Base-by-base conservation (phyloP, 2,888 invertebrate genomes). In the Troides oblongomaculatus region DNA sequence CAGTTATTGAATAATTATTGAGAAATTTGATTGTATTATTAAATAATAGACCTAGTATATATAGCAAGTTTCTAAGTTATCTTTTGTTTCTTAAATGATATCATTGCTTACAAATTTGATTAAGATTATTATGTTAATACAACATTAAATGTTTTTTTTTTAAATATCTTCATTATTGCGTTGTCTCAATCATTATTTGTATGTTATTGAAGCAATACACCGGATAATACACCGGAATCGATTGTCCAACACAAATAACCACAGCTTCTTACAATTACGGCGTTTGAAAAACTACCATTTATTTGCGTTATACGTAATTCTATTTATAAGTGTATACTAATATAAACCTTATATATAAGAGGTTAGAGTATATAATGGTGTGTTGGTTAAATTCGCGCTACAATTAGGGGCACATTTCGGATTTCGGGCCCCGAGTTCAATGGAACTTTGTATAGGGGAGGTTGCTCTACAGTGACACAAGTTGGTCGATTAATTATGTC, bases 401-500 rank as follows among this genome's bases (percentile, higher is more conserved):
- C 81, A 83, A 84, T 85, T 82, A 85, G 82, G 84, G 86, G 81
- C 81, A 82, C 78, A 81, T 84, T 85, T 83, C 78, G 78, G 78
- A 69, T 65, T 72, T 68, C 69, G 80, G 77, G 79, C 79, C 79
- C 79, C 78, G 70, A 62, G 74, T 73, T 72, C 72, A 72, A 71
- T 71, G 68, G 71, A 73, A 74, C 73, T 75, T 75, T 70, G 70
- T 73, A 63, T 63, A 70, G 71, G 75, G 75, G 76, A 70, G 73
- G 63, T 66, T 71, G 69, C 70, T 66, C 73, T 69, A 68, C 72
- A 76, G 77, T 85, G 89, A 90, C 88, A 89, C 85, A 89, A 88
- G 86, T 87, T 85, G 83, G 77, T 77, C 86, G 83, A 88, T 89
- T 89, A 90, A 90, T 90, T 89, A 87, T 83, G 82, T 83, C 85